Evolutionary conservation across 2,113 vertebrate species (phyloP).

Genomic region (Ictalurus punctatus): DNA sequence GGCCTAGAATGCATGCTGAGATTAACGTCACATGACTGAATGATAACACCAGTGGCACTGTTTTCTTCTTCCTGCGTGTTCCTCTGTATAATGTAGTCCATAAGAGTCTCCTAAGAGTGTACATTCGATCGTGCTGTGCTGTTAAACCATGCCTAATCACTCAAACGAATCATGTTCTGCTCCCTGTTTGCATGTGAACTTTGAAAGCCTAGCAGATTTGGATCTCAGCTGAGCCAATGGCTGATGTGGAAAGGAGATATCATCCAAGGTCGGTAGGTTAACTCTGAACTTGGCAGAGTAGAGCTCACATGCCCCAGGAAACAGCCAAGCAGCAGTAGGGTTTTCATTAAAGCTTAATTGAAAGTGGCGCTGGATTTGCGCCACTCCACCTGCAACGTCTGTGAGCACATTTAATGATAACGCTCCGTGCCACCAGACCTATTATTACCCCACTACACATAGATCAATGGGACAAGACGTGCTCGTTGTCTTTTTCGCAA

Average conservation of each 20-base stretch:
- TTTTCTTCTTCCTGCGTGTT: not conserved
- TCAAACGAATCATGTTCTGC: slow-evolving; percentile 37
- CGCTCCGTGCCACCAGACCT: slow-evolving; percentile 32
- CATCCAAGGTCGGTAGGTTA: slow-evolving; percentile 70
- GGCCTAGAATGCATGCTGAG: not conserved
- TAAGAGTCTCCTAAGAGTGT: slow-evolving; percentile 16
- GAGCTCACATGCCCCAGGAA: slow-evolving; percentile 38
- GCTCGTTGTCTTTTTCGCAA: slow-evolving; percentile 12
- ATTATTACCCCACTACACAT: slow-evolving; percentile 35
- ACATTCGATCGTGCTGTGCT: not conserved
- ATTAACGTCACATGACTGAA: not conserved
- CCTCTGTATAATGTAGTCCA: not conserved
- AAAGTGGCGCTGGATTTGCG: slow-evolving; percentile 46
- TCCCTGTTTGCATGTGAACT: slow-evolving; percentile 47
- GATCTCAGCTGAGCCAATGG: slow-evolving; percentile 45
- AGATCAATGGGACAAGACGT: not conserved
- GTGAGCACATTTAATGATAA: slow-evolving; percentile 42
- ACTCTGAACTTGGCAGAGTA: slow-evolving; percentile 68
- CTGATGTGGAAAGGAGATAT: slow-evolving; percentile 53
- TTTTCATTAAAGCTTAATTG: slow-evolving; percentile 58
- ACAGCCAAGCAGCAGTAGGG: slow-evolving; percentile 45
- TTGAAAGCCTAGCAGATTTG: slow-evolving; percentile 41
- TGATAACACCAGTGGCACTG: not conserved
- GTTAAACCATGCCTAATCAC: not conserved
- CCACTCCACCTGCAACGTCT: slow-evolving; percentile 47